Percentiles rank a stretch among this genome's conserved stretches.
phyloP scores from a whole-genome alignment of 2,113 vertebrate species.

The Stercorarius parasiticus region DNA sequence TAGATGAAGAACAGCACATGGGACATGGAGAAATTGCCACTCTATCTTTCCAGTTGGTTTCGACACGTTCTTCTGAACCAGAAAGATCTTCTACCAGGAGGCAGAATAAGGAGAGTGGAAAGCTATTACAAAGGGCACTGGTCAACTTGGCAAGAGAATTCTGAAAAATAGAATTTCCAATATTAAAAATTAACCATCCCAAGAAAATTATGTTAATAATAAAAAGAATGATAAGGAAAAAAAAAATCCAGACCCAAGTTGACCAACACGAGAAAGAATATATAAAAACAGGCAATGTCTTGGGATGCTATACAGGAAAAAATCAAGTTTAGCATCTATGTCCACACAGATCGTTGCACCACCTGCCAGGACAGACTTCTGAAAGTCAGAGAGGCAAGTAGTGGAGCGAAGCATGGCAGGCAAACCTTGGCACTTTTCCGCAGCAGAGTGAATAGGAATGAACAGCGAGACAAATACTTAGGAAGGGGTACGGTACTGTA shows the following conservation, averaged over 20 bases:
- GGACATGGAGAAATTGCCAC: not conserved
- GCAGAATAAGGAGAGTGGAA: not conserved
- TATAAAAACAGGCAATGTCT: not conserved
- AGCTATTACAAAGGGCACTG: not conserved
- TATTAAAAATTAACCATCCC: not conserved
- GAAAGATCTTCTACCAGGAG: not conserved
- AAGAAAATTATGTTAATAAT: not conserved
- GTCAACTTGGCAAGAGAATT: not conserved
- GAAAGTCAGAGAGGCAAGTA: not conserved
- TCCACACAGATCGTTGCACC: not conserved
- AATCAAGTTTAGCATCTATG: not conserved
- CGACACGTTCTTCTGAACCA: not conserved
- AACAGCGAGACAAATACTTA: not conserved
- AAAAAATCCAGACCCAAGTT: not conserved
- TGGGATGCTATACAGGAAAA: not conserved
- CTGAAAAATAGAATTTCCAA: not conserved
- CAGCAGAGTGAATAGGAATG: not conserved
- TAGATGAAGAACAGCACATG: not conserved
- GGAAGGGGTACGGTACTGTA: too few species aligned
- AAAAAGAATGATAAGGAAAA: not conserved
- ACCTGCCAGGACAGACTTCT: not conserved
- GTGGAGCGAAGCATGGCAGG: not conserved
- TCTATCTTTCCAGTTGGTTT: not conserved
- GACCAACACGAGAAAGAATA: not conserved
- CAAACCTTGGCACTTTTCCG: not conserved